A percentile compares a stretch with the other conserved stretches of the same genome.
Evolutionary conservation across 2,888 invertebrate species (phyloP).

Genomic region (Homarus gammarus): DNA sequence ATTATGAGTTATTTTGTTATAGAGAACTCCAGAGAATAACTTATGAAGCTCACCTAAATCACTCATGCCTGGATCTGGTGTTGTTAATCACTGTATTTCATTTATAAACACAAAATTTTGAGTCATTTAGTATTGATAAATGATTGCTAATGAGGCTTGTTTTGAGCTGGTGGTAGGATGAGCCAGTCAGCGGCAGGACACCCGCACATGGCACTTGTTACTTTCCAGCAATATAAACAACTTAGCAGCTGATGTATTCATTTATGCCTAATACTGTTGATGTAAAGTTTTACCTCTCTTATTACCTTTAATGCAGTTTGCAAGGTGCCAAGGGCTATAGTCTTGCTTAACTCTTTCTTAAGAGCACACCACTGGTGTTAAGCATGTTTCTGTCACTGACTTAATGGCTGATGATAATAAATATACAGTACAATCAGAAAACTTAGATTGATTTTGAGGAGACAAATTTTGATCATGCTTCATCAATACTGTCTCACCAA

Average conservation of each 20-base stretch:
- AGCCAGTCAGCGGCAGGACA: neutral
- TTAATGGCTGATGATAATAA: too few relatives aligned
- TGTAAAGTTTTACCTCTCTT: neutral
- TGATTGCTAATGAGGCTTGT: neutral
- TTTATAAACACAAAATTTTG: neutral
- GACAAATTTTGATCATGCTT: too few relatives aligned
- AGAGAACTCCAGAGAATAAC: too few relatives aligned
- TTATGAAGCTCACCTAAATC: neutral
- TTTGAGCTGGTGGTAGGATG: neutral
- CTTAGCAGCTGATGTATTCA: neutral
- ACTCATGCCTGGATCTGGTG: constrained; percentile 48
- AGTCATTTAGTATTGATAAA: neutral
- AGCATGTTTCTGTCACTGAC: too few relatives aligned
- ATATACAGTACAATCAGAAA: too few relatives aligned
- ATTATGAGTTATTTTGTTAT: neutral
- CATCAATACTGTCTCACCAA: too few relatives aligned
- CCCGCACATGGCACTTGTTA: neutral
- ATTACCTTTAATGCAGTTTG: neutral
- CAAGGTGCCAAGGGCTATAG: neutral
- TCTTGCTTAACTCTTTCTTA: neutral
- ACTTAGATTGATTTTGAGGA: too few relatives aligned
- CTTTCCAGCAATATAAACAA: neutral
- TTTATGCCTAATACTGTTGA: neutral
- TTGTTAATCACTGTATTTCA: constrained; percentile 24
- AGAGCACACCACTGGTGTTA: neutral